Evolutionary conservation across 2,888 invertebrate genomes (phyloP), one percentile per base, ranked within the genome.

Genomic region (Heteropelma amictum): DNA sequence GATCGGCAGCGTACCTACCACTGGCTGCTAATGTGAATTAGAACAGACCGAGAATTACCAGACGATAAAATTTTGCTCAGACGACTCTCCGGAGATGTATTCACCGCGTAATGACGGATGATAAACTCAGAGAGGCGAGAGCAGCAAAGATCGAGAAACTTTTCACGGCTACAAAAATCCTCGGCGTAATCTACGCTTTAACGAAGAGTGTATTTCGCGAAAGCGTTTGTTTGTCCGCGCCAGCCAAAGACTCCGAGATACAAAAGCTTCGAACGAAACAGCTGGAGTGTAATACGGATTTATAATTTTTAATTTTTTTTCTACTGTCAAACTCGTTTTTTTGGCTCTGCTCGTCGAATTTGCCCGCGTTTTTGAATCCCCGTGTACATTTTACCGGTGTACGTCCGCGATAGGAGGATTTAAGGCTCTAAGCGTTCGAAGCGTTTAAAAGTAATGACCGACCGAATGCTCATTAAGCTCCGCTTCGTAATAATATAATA

Each of bases 41-140:
- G 61, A 33, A 63, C 30, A 47, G n/a, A 71, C 71, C 70, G 54
- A 19, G 40, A 65, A 74, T 74, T 74, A 74, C 40, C 54, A 51
- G 35, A 67, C 75, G 56, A 71, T 75, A 75, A 75, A 75, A 71
- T 56, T 33, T 45, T 33, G 8, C 49, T 21, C 10, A 8, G 26
- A n/a, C 21, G 67, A 45, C 10, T 47, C 21, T 28, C 33, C n/a
- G 49, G 42, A 67, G 67, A 58, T 42, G 21, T 30, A 17, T 38
- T 26, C 51, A 30, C 51, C 40, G 56, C 38, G 26, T 61, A 58
- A 75, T 61, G 56, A 70, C 61, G 35, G 49, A 70, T 51, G 60
- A 70, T 65, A 49, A 75, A 65, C 47, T 26, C n/a, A 38, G n/a
- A n/a, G n/a, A n/a, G 33, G 35, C 49, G 1, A 35, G 4, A 49